Evolutionary conservation across 2,888 invertebrate species (phyloP), one percentile per base, ranked within the genome.

Genomic region (Agrotis clavis): DNA sequence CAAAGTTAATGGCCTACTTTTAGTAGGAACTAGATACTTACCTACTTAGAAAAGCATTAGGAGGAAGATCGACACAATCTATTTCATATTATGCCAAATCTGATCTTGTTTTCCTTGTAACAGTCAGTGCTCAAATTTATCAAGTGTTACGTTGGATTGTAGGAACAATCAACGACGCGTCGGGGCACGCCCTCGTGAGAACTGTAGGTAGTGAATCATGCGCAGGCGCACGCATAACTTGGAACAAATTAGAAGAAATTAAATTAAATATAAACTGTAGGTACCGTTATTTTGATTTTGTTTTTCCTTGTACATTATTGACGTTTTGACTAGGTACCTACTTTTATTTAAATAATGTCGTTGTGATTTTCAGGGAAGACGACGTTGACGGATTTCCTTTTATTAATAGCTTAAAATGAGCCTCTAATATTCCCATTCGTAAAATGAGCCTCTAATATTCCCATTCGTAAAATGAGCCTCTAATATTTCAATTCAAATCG

Each of bases 141-240:
- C 71, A 70, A 64, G 63, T 62, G 67, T 67, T 54, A 41, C 56
- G 47, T 47, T 48, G 63, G 71, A 74, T 71, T 63, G 35, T 6
- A 78, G 21, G 60, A 67, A 67, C 47, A 11, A 19, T 45, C 41
- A 1, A 53, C 30, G n/a, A 25, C 14, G 9, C 56, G 50, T 18
- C n/a, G 47, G 30, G 35, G n/a, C 74, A 71, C 71, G 51, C 74
- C 62, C n/a, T 51, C 79, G 21, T 72, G 62, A 48, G 21, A 65
- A 65, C 50, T 51, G n/a, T n/a, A n/a, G 25, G 35, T 4, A 51
- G 61, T 80, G 80, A 80, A 61, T 80, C 76, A 76, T 74, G 74
- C 65, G 50, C 50, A 35, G 2, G 35, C 14, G 25, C 35, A 65
- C 72, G 35, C 73, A 59, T 30, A 57, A 6, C 16, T 35, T 1